Evolutionary conservation across 2,113 vertebrate species (phyloP).

Genomic region (Pionites leucogaster): DNA sequence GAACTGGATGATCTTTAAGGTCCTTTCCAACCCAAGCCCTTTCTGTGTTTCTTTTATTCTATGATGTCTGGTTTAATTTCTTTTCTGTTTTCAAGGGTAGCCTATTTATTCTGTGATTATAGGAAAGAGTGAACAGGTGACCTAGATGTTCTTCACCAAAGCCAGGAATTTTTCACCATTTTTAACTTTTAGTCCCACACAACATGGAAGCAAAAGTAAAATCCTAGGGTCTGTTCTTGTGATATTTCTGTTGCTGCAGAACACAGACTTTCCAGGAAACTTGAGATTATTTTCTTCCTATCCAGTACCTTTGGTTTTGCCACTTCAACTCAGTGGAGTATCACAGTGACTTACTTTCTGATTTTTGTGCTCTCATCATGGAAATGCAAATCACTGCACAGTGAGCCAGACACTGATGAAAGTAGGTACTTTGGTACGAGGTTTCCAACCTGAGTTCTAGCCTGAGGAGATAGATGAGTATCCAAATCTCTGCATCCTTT

Average conservation of each 20-base stretch:
- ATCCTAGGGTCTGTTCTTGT: not conserved
- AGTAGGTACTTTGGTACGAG: not conserved
- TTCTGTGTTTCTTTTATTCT: not conserved
- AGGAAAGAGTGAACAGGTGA: not conserved
- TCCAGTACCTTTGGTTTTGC: not conserved
- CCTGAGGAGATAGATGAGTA: not conserved
- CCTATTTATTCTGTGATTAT: not conserved
- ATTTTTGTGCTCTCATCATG: not conserved
- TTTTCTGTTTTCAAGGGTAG: not conserved
- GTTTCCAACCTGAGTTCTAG: not conserved
- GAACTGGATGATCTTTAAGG: not conserved
- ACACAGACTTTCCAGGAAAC: not conserved
- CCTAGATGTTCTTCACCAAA: not conserved
- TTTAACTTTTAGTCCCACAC: not conserved
- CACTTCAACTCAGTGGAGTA: not conserved
- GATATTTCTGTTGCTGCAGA: not conserved
- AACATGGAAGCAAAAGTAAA: not conserved
- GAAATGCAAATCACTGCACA: not conserved
- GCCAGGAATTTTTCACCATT: not conserved
- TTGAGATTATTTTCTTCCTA: not conserved
- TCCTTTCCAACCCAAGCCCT: not conserved
- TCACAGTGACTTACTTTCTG: not conserved
- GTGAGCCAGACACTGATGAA: not conserved
- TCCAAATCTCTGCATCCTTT: not conserved
- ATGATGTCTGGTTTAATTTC: not conserved